Percentiles rank a stretch among this genome's conserved stretches.
phyloP scores from a whole-genome alignment of 2,113 vertebrate genomes.

The Amia ocellicauda region DNA sequence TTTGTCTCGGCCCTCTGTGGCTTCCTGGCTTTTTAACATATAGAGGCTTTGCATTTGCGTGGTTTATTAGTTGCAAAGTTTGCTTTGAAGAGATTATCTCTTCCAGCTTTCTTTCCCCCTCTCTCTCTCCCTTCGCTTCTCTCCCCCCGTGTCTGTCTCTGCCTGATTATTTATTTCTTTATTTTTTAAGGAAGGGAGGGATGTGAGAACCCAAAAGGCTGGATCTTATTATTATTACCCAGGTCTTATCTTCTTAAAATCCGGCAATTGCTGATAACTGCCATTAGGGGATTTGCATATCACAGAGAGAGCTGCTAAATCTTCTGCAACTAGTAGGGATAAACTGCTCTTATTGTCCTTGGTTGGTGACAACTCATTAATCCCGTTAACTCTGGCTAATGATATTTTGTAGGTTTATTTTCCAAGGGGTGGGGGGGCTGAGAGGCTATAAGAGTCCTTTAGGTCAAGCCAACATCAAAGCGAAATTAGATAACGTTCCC shows the following conservation, averaged over 20 bases:
- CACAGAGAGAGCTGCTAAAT: constrained; percentile 25
- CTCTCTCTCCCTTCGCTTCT: constrained; percentile 1
- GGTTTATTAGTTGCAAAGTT: constrained; percentile 7
- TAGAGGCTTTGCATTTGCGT: background rate
- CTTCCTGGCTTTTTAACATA: background rate
- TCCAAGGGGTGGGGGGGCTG: background rate
- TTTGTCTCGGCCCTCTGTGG: background rate
- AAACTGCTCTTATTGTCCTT: constrained; percentile 33
- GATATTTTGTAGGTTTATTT: constrained; percentile 8
- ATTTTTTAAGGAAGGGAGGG: background rate
- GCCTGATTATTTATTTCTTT: background rate
- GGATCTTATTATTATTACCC: constrained; percentile 18
- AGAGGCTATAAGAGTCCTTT: background rate
- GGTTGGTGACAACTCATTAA: constrained; percentile 43
- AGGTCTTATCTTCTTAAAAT: constrained; percentile 30
- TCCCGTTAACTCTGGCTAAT: constrained; percentile 30
- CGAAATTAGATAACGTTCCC: background rate
- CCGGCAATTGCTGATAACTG: constrained; percentile 20
- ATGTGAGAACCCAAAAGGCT: background rate
- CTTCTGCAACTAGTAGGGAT: constrained; percentile 26
- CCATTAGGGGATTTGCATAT: constrained; percentile 49
- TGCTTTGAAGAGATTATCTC: constrained; percentile 24
- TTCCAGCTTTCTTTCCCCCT: background rate
- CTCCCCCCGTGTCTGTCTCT: background rate
- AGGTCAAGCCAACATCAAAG: background rate